Evolutionary conservation across 2,797 vertebrate species (phyloP), one percentile per base, ranked within the genome.

Genomic region (Rallus crepitans): DNA sequence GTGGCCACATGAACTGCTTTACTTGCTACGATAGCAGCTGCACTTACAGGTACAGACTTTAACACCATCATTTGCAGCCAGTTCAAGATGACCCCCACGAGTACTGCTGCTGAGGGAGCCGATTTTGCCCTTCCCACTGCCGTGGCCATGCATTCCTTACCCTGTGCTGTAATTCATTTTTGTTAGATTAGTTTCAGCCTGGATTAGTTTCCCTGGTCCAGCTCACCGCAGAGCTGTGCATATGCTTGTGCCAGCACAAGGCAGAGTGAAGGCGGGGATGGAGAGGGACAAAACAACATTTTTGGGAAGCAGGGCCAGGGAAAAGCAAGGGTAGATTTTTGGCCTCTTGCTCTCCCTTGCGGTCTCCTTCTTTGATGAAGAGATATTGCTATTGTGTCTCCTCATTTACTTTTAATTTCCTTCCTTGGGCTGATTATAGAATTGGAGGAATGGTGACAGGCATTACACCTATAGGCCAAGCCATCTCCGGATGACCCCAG

Each of bases 331-430:
- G 30, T 77, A 80, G 79, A 7, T 70, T 76, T 90, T 37, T 79
- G 40, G 37, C 59, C 56, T 91, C 71, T 87, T 80, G 56, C 64
- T 84, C 40, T 72, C 3, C 0, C 31, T 87, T 77, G 42, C 35
- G 88, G 88, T 57, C 17, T 89, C 72, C 60, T 69, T 83, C 57
- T 90, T 88, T 79, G 84, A 89, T 89, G 65, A 87, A 80, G 75
- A 80, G 45, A 21, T 65, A 61, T 9, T 95, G 59, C 73, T 76
- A 7, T 65, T 84, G 60, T 68, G 55, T 59, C 57, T 78, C 50
- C 35, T 57, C 87, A 42, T 94, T 94, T 95, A 65, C 82, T 93
- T 95, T 91, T 78, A 33, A 91, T 94, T 90, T 93, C 75, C 68
- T 73, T 89, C 39, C 84, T 77, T 3, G 8, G n/a, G n/a, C 53